These are phyloP conservation scores for Phortica variegata DNA, from an alignment of 1,140 invertebrate genomes.

Conservation along the genomic window DNA sequence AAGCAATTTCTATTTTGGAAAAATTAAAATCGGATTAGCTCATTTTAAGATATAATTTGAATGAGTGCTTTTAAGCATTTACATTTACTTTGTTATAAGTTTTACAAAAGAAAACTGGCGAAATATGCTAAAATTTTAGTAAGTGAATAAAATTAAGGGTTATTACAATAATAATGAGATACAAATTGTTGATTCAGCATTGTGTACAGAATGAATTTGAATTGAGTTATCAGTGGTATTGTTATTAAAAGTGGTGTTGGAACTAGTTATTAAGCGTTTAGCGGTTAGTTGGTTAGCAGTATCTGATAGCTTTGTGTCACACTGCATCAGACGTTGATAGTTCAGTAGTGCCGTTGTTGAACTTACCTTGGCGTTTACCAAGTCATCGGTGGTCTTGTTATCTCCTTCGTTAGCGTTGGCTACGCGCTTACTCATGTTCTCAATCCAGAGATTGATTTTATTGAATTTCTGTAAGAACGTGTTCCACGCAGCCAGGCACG, in stretches of 20 bases:
- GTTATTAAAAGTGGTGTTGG: too few species aligned
- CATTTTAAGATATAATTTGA: too few species aligned
- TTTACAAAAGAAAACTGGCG: too few species aligned
- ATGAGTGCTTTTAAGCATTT: too few species aligned
- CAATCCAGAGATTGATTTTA: constrained; percentile 77
- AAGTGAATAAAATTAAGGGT: too few species aligned
- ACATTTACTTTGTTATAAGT: too few species aligned
- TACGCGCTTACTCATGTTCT: constrained; percentile 69
- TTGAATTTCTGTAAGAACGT: constrained; percentile 78
- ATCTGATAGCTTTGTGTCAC: constrained; percentile 21
- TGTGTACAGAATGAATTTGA: too few species aligned
- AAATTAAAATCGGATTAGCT: constrained; percentile 3
- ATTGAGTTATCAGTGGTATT: too few species aligned
- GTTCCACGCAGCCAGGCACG: constrained; percentile 83
- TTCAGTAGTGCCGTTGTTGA: constrained; percentile 15
- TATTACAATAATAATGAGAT: too few species aligned
- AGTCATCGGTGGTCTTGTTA: constrained; percentile 78
- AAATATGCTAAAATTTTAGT: too few species aligned
- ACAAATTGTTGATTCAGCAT: too few species aligned
- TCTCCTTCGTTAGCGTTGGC: constrained; percentile 69
- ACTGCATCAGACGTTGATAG: constrained; percentile 24
- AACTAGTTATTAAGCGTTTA: too few species aligned
- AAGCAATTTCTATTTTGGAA: constrained; percentile 62
- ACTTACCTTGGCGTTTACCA: constrained; percentile 72
- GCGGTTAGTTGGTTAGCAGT: constrained; percentile 29